Evolutionary conservation across 2,113 vertebrate genomes (phyloP).

Genomic region (Elephas maximus): DNA sequence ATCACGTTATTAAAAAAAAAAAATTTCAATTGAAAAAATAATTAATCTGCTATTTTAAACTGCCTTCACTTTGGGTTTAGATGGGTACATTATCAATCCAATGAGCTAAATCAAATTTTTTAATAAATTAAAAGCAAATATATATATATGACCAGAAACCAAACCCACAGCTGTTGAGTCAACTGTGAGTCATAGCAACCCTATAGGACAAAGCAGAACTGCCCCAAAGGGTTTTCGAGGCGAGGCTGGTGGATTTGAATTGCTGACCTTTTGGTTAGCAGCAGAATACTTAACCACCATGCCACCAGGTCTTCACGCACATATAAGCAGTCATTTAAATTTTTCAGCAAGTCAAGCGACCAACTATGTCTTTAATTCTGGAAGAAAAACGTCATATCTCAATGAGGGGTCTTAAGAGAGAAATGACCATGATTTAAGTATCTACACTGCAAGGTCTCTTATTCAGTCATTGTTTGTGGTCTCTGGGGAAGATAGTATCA

Average conservation of each 20-base stretch:
- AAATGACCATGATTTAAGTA: background rate
- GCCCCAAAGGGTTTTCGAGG: no score
- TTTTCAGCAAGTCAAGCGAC: conserved; percentile 12
- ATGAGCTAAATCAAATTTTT: background rate
- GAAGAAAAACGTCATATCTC: background rate
- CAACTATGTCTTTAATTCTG: conserved; percentile 34
- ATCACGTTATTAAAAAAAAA: background rate
- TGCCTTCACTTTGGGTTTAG: background rate
- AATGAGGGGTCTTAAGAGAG: background rate
- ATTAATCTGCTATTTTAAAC: conserved; percentile 54
- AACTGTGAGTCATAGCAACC: no score
- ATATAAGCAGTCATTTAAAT: background rate
- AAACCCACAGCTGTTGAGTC: no score
- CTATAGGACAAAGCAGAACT: no score
- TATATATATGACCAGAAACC: no score
- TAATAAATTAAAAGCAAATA: background rate
- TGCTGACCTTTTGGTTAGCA: no score
- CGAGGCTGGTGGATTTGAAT: no score
- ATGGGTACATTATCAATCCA: background rate
- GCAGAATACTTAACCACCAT: no score
- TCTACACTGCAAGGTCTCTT: background rate
- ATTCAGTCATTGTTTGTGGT: background rate
- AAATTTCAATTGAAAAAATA: conserved; percentile 15
- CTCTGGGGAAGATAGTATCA: background rate
- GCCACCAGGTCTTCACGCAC: no score